phyloP scores from a whole-genome alignment of 1,140 invertebrate species.

The Brachionus koreanus region DNA sequence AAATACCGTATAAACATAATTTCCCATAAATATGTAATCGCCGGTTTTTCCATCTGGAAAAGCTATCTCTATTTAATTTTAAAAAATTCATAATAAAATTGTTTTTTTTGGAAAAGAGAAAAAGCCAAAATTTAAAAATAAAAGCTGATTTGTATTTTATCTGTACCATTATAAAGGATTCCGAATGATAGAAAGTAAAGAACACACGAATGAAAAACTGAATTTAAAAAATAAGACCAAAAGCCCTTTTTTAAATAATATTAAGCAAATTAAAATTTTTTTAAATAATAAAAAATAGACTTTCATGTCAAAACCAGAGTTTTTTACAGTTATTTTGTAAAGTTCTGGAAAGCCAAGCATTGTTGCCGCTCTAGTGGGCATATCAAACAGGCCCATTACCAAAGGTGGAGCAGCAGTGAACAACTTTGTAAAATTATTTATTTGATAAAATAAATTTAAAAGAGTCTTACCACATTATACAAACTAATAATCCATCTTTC shows the following conservation, averaged over 20 bases:
- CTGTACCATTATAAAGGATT: slow-evolving; percentile 12
- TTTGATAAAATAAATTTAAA: background rate
- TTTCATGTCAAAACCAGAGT: slow-evolving; percentile 21
- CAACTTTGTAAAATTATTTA: slow-evolving; percentile 48
- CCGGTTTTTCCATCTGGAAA: slow-evolving; percentile 69
- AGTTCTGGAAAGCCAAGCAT: slow-evolving; percentile 35
- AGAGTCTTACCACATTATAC: slow-evolving; percentile 75
- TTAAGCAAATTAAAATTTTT: background rate
- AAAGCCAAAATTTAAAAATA: background rate
- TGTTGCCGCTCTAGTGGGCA: background rate
- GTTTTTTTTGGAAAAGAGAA: background rate
- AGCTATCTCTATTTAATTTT: slow-evolving; percentile 62
- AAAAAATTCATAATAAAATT: slow-evolving; percentile 44
- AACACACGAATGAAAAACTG: slow-evolving; percentile 84
- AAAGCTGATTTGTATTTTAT: background rate
- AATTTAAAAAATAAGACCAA: slow-evolving; percentile 92
- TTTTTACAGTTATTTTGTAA: slow-evolving; percentile 7
- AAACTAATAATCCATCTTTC: slow-evolving; percentile 96
- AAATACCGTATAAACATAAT: slow-evolving; percentile 79
- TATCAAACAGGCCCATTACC: slow-evolving; percentile 34
- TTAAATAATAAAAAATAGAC: background rate
- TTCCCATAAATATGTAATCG: slow-evolving; percentile 89
- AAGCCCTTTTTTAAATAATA: slow-evolving; percentile 66
- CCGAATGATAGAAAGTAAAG: slow-evolving; percentile 83
- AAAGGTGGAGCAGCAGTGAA: slow-evolving; percentile 42